These are phyloP conservation scores for Drosophila atripex DNA, from an alignment of 2,888 invertebrate species.

Conservation along the genomic window DNA sequence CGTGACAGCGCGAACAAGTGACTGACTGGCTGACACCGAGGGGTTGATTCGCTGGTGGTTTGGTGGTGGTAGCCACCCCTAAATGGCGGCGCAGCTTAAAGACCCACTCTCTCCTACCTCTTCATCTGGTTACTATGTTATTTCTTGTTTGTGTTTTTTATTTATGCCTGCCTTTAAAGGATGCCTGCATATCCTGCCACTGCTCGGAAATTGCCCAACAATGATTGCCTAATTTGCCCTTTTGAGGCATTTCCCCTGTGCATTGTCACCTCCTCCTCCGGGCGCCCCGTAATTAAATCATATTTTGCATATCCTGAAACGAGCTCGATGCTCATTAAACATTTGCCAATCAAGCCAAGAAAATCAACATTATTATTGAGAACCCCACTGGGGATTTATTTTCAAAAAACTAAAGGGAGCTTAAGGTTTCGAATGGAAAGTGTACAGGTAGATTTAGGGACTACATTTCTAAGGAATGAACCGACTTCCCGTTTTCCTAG, in stretches of 20 bases:
- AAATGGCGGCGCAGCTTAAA: constrained; percentile 38
- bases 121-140: constrained; percentile 21
- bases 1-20: constrained; percentile 80
- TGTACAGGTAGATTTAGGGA: no score
- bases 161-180: constrained; percentile 24
- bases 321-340: constrained; percentile 71
- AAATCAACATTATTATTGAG: constrained; percentile 50
- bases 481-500: background rate
- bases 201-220: constrained; percentile 64
- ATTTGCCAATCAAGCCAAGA: constrained; percentile 60
- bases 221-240: constrained; percentile 69
- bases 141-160: constrained; percentile 1
- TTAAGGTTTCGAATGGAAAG: background rate
- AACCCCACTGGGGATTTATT: constrained; percentile 37
- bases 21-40: constrained; percentile 56
- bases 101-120: background rate
- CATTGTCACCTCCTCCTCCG: constrained; percentile 46
- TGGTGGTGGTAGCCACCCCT: constrained; percentile 43
- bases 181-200: constrained; percentile 22
- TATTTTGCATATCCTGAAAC: constrained; percentile 72
- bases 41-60: constrained; percentile 50
- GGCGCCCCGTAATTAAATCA: constrained; percentile 73
- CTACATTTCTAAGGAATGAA: background rate
- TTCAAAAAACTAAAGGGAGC: constrained; percentile 3
- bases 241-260: constrained; percentile 64